These are phyloP conservation scores for mouse (Mus musculus) DNA, from an alignment of 2,113 vertebrate genomes.

Conservation along the genomic window DNA sequence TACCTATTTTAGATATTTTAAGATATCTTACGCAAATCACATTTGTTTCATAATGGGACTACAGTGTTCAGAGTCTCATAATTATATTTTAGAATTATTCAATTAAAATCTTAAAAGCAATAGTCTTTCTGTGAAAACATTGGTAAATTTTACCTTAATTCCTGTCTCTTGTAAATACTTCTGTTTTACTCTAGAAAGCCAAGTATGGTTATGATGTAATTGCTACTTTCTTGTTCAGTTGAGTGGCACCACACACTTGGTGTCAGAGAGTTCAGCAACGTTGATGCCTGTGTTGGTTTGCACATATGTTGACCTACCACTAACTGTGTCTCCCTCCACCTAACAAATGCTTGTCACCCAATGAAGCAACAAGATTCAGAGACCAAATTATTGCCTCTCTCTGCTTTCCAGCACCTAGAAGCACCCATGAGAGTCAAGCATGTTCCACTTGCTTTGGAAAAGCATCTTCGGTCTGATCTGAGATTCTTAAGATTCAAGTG, in stretches of 20 bases:
- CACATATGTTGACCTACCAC: neutral
- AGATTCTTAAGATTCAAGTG: neutral
- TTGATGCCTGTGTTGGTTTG: neutral
- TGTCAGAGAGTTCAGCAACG: neutral
- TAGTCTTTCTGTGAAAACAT: neutral
- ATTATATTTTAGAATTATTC: conserved; percentile 22
- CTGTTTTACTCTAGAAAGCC: neutral
- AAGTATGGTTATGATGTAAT: neutral
- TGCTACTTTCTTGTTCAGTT: neutral
- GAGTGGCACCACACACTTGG: neutral
- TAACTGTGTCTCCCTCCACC: neutral
- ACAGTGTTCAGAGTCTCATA: neutral
- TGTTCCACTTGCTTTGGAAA: neutral
- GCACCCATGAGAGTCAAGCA: neutral
- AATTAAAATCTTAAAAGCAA: conserved; percentile 16
- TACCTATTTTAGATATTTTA: conserved; percentile 6
- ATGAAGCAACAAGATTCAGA: neutral
- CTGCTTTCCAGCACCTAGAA: neutral
- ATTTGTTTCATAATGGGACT: conserved; percentile 25
- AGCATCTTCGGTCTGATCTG: neutral
- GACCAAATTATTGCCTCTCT: neutral
- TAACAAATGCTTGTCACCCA: neutral
- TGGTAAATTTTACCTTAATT: neutral
- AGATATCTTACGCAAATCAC: neutral
- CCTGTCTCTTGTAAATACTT: neutral